Percentiles rank a stretch among this genome's conserved stretches.
phyloP scores from a whole-genome alignment of 2,797 vertebrate species.

The Mastacembelus armatus region DNA sequence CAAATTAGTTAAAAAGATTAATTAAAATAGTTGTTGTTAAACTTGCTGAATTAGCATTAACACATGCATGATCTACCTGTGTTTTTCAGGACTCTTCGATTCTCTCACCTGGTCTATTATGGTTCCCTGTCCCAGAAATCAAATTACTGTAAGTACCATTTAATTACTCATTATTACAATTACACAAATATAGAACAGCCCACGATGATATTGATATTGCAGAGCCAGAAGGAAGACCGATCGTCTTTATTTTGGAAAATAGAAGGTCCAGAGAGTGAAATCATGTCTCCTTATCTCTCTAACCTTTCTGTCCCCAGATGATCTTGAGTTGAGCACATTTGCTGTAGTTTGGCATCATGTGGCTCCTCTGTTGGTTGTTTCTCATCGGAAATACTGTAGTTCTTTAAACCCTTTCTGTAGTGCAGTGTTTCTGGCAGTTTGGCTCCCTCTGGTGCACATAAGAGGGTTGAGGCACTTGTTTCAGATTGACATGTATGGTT shows the following conservation, averaged over 20 bases:
- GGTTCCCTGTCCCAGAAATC: too few relatives aligned
- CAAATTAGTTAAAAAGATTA: too few relatives aligned
- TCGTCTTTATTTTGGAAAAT: constrained; percentile 40
- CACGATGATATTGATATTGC: neutral
- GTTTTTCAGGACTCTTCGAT: too few relatives aligned
- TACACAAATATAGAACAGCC: constrained; percentile 6
- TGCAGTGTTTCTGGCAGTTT: constrained; percentile 1
- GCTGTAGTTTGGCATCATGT: constrained; percentile 9
- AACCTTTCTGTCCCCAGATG: constrained; percentile 23
- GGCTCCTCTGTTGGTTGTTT: neutral
- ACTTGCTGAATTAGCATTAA: too few relatives aligned
- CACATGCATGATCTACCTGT: too few relatives aligned
- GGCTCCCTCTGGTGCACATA: constrained; percentile 40
- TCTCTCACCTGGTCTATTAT: too few relatives aligned
- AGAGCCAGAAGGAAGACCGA: constrained; percentile 2
- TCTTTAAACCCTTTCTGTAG: accelerated
- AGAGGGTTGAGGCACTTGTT: neutral
- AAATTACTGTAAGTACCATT: constrained; percentile 8
- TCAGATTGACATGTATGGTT: neutral
- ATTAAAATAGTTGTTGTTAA: too few relatives aligned
- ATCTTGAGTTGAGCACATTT: constrained; percentile 4
- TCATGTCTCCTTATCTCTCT: constrained; percentile 23
- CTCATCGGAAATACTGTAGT: neutral
- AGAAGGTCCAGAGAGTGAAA: constrained; percentile 35
- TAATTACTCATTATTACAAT: constrained; percentile 5